Conservation (phyloP, 2,797 vertebrate species). For the Peromyscus melanophrys region DNA sequence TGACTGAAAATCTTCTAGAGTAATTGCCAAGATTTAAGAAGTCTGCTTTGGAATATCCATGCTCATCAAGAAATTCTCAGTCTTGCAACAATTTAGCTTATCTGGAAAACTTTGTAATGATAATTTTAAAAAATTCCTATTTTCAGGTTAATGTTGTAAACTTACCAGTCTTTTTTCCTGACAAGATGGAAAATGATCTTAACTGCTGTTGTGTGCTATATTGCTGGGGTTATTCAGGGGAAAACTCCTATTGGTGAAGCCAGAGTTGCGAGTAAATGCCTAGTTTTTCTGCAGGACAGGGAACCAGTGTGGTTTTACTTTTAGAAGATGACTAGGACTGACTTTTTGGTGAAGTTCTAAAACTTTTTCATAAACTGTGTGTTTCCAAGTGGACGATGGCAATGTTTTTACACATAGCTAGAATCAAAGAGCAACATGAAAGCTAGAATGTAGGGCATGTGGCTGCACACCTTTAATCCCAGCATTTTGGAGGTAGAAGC, state of each 20-base stretch:
- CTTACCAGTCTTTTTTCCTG: slow-evolving; percentile 4
- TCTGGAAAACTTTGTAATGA: neutral
- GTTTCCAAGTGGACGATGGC: neutral
- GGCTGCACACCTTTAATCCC: neutral
- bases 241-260: neutral
- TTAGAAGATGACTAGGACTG: neutral
- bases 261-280: neutral
- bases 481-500: neutral
- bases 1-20: neutral
- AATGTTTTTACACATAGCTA: neutral
- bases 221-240: neutral
- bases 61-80: neutral
- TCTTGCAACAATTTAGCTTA: neutral
- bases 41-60: neutral
- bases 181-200: neutral
- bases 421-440: neutral
- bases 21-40: neutral
- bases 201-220: neutral
- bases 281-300: neutral
- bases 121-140: neutral
- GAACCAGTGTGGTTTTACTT: neutral
- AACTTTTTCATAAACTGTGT: neutral
- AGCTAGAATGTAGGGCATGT: neutral
- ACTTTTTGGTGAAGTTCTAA: neutral
- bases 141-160: neutral